phyloP scores from a whole-genome alignment of 1,140 invertebrate genomes.

The Acromyrmex heyeri region DNA sequence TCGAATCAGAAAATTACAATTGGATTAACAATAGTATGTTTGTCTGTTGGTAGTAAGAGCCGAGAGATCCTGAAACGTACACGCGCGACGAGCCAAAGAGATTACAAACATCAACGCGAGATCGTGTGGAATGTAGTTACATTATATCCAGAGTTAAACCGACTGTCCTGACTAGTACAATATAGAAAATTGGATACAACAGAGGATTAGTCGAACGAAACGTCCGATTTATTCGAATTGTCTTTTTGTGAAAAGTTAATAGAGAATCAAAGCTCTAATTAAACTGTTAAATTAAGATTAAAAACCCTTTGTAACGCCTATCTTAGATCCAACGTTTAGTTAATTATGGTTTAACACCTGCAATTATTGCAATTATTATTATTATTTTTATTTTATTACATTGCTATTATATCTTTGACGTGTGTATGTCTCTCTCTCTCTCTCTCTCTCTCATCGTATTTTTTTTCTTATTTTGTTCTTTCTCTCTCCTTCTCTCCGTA shows the following conservation, averaged over 20 bases:
- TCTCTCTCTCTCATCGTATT: no score
- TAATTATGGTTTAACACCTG: background rate
- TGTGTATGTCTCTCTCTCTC: background rate
- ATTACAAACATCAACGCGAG: constrained; percentile 20
- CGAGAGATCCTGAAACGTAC: background rate
- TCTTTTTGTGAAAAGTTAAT: background rate
- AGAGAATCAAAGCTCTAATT: background rate
- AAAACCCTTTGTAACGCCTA: background rate
- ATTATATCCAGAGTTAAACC: background rate
- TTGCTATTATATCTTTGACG: background rate
- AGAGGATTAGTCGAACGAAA: background rate
- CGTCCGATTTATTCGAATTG: background rate
- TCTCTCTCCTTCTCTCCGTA: background rate
- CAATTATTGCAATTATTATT: background rate
- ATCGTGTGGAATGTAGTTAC: constrained; percentile 24
- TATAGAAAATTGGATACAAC: constrained; percentile 7
- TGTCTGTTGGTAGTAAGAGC: background rate
- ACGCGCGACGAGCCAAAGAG: background rate
- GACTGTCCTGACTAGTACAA: background rate
- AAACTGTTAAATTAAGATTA: background rate
- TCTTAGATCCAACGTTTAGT: background rate
- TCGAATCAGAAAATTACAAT: background rate
- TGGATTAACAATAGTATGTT: background rate
- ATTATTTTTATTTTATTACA: background rate
- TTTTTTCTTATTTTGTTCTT: background rate